Evolutionary conservation across 2,113 vertebrate species (phyloP).

Genomic region (Lanius ludovicianus): DNA sequence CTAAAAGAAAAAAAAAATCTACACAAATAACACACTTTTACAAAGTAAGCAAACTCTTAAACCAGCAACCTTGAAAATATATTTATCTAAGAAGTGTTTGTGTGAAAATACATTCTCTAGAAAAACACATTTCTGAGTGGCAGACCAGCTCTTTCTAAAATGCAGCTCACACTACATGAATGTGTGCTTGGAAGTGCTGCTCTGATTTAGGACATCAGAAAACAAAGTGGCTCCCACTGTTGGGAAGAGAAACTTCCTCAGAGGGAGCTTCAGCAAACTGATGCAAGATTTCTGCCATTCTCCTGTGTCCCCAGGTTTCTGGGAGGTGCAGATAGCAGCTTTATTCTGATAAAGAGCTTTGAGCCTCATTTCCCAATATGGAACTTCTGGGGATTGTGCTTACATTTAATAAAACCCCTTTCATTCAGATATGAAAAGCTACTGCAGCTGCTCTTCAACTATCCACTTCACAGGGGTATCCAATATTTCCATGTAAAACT

Average conservation of each 20-base stretch:
- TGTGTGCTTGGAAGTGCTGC: not conserved
- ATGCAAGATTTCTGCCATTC: not conserved
- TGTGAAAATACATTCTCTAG: not conserved
- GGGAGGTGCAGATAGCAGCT: not conserved
- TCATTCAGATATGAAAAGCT: not conserved
- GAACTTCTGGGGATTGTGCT: not conserved
- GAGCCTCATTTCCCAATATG: not conserved
- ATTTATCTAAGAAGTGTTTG: not conserved
- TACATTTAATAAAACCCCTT: conserved; percentile 3
- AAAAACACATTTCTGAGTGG: not conserved
- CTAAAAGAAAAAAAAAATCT: not conserved
- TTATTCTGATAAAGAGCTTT: not conserved
- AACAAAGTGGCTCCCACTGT: not conserved
- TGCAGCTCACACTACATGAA: not conserved
- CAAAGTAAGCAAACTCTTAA: not conserved
- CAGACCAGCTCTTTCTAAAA: not conserved
- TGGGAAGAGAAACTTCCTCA: not conserved
- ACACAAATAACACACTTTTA: not conserved
- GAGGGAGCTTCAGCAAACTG: not conserved
- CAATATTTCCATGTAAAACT: not conserved
- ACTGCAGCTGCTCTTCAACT: conserved; percentile 2
- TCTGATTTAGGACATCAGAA: not conserved
- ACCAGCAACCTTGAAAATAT: not conserved
- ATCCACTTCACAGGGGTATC: not conserved
- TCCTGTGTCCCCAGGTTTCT: not conserved